A percentile compares a stretch with the other conserved stretches of the same genome.
Evolutionary conservation across 2,113 vertebrate genomes (phyloP).

Genomic region (Heterotilapia buettikoferi): DNA sequence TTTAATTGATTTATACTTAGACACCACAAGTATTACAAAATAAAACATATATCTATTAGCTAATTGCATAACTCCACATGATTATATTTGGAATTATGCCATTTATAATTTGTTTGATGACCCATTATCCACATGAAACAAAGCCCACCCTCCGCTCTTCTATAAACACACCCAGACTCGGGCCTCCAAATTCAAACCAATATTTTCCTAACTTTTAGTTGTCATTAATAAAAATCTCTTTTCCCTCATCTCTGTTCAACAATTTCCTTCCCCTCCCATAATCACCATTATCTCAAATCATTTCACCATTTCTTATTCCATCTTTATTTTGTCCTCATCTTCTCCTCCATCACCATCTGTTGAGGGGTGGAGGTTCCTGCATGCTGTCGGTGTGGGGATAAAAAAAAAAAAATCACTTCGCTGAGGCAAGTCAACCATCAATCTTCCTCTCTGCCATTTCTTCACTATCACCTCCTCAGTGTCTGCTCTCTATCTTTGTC

Average conservation of each 20-base stretch:
- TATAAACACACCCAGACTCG: not conserved
- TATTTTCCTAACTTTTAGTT: not conserved
- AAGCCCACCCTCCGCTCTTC: not conserved
- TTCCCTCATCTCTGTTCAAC: not conserved
- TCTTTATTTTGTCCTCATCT: slow-evolving; percentile 20
- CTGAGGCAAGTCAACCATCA: slow-evolving; percentile 59
- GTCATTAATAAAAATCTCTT: not conserved
- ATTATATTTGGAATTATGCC: not conserved
- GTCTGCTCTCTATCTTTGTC: slow-evolving; percentile 40
- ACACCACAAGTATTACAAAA: not conserved
- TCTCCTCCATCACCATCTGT: slow-evolving; percentile 15
- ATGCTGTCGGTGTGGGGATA: not conserved
- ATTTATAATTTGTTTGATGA: not conserved
- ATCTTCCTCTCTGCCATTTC: slow-evolving; percentile 46
- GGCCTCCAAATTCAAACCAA: not conserved
- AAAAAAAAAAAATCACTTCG: slow-evolving; percentile 29
- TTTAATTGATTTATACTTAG: not conserved
- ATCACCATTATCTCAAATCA: not conserved
- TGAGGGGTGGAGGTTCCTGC: not conserved
- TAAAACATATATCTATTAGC: not conserved
- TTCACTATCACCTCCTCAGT: slow-evolving; percentile 35
- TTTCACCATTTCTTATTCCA: slow-evolving; percentile 1
- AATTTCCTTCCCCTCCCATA: not conserved
- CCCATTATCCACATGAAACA: not conserved
- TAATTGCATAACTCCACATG: not conserved